Conservation (phyloP, 2,113 vertebrate genomes). For the Lampris megalopsis region DNA sequence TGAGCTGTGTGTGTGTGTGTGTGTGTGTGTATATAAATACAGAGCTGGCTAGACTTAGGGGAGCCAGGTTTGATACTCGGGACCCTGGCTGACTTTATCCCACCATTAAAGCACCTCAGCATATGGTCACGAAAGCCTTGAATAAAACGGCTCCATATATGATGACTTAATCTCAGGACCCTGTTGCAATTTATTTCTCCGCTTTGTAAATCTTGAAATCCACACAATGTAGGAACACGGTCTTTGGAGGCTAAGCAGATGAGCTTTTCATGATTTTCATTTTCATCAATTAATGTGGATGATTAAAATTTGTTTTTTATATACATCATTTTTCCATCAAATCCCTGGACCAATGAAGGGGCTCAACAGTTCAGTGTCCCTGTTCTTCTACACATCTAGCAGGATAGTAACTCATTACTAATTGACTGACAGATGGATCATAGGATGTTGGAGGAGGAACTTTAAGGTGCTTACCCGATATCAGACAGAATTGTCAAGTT, state of each 20-base stretch:
- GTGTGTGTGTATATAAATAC: slow-evolving; percentile 21
- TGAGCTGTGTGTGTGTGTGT: slow-evolving; percentile 30
- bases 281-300: too few species aligned
- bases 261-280: not conserved
- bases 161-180: not conserved
- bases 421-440: not conserved
- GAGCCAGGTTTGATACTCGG: slow-evolving; percentile 25
- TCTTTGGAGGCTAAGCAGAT: not conserved
- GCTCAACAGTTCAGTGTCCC: too few species aligned
- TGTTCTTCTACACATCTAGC: too few species aligned
- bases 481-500: not conserved
- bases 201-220: slow-evolving; percentile 13
- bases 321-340: too few species aligned
- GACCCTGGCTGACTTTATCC: slow-evolving; percentile 18
- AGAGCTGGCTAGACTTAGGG: slow-evolving; percentile 40
- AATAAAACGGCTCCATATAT: not conserved
- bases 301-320: too few species aligned
- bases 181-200: not conserved
- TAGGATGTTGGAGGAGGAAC: not conserved
- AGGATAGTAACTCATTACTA: too few species aligned
- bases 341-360: too few species aligned
- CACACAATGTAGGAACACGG: slow-evolving; percentile 1
- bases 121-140: not conserved
- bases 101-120: not conserved
- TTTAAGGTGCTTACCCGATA: slow-evolving; percentile 1